Conservation (phyloP, 2,113 vertebrate genomes). For the Dermatemys mawii region DNA sequence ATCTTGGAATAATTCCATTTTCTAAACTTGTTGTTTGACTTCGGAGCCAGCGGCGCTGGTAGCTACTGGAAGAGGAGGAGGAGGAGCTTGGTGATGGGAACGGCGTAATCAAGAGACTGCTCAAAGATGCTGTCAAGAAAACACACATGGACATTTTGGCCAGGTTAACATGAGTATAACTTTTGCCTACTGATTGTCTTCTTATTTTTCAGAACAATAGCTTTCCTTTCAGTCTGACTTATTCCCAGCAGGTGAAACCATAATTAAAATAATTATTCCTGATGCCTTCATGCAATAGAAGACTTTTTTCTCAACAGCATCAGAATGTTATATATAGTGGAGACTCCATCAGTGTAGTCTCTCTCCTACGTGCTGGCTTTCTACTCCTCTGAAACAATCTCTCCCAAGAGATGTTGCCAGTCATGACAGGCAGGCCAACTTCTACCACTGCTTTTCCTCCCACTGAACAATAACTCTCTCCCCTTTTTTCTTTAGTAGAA, state of each 20-base stretch:
- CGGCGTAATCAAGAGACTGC: slow-evolving; percentile 88
- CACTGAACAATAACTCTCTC: background rate
- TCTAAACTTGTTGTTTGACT: slow-evolving; percentile 90
- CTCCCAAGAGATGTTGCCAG: background rate
- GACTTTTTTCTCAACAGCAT: background rate
- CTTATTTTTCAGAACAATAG: background rate
- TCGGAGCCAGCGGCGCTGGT: slow-evolving; percentile 88
- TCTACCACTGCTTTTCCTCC: background rate
- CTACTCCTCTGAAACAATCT: background rate
- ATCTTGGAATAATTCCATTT: slow-evolving; percentile 83
- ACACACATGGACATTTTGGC: background rate
- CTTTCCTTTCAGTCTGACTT: background rate
- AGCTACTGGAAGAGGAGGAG: slow-evolving; percentile 86
- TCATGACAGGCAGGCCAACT: fast-evolving
- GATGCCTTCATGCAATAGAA: background rate
- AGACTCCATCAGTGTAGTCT: background rate
- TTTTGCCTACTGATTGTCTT: background rate
- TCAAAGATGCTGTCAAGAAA: slow-evolving; percentile 83
- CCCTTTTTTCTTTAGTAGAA: background rate
- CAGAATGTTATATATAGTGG: background rate
- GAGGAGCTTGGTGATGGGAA: slow-evolving; percentile 87
- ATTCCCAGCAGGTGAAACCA: background rate
- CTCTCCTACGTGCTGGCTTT: background rate
- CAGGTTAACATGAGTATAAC: background rate
- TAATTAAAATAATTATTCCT: background rate